Conservation (phyloP, 2,113 vertebrate genomes). For the Anseranas semipalmata region DNA sequence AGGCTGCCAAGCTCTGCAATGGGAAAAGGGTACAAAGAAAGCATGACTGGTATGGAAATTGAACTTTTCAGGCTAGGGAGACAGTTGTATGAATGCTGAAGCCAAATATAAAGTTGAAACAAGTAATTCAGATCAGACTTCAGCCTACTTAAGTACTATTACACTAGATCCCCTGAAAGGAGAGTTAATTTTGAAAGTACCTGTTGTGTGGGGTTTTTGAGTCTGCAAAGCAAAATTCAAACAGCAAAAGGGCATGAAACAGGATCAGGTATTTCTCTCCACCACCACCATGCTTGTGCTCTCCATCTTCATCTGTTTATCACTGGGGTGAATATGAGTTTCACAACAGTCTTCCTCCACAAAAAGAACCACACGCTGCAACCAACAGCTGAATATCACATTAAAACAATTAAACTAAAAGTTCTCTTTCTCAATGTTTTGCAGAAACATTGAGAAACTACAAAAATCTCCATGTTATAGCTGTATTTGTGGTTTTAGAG, state of each 20-base stretch:
- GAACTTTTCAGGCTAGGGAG: constrained; percentile 37
- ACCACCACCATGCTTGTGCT: not conserved
- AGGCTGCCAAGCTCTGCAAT: not conserved
- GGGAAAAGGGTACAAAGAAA: constrained; percentile 5
- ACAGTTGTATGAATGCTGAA: not conserved
- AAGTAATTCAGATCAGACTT: not conserved
- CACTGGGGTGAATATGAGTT: not conserved
- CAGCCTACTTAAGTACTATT: not conserved
- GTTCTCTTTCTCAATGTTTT: not conserved
- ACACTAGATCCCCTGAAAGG: not conserved
- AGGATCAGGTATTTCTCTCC: not conserved
- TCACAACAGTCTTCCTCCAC: not conserved
- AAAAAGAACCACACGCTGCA: not conserved
- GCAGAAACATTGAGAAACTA: not conserved
- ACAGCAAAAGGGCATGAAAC: constrained; percentile 18
- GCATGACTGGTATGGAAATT: not conserved
- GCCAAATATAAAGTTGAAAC: constrained; percentile 29
- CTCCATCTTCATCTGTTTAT: not conserved
- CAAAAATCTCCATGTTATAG: not conserved
- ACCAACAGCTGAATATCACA: not conserved
- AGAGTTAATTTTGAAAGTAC: constrained; percentile 17
- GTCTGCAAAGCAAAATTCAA: constrained; percentile 12
- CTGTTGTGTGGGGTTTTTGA: not conserved
- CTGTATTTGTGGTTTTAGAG: not conserved
- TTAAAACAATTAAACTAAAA: not conserved